These are phyloP conservation scores for Catamblyrhynchus diadema DNA, from an alignment of 2,797 vertebrate genomes.

Conservation along the genomic window DNA sequence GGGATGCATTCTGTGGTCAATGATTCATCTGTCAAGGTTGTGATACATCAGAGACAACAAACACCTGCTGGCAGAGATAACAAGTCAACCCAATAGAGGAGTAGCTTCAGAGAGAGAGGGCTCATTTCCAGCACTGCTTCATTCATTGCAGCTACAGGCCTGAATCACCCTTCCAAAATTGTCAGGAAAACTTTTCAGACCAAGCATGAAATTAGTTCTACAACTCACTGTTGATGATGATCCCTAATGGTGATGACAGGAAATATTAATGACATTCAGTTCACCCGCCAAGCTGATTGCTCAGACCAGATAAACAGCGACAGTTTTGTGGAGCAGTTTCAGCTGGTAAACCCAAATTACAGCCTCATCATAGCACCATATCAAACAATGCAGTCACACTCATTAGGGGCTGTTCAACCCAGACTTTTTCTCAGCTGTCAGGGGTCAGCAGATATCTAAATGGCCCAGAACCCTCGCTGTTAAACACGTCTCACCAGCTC, in stretches of 20 bases:
- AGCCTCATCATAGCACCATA: not conserved
- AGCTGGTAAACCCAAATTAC: not conserved
- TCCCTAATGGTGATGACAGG: not conserved
- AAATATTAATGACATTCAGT: not conserved
- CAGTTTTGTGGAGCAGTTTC: not conserved
- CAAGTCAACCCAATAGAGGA: not conserved
- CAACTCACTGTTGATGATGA: not conserved
- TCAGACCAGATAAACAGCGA: not conserved
- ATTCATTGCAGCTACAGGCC: not conserved
- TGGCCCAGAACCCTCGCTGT: not conserved
- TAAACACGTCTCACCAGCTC: not conserved
- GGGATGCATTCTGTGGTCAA: not conserved
- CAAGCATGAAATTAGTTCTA: not conserved
- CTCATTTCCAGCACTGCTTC: not conserved
- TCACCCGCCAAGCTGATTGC: not conserved
- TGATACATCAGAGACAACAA: not conserved
- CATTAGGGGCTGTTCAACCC: not conserved
- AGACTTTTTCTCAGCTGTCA: not conserved
- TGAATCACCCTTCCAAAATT: conserved; percentile 38
- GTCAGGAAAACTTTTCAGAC: not conserved
- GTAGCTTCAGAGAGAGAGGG: not conserved
- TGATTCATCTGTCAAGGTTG: not conserved
- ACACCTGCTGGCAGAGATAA: not conserved
- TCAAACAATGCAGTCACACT: not conserved
- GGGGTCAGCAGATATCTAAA: not conserved